These are phyloP conservation scores for Tadarida brasiliensis DNA, from an alignment of 2,797 vertebrate species.

Conservation along the genomic window DNA sequence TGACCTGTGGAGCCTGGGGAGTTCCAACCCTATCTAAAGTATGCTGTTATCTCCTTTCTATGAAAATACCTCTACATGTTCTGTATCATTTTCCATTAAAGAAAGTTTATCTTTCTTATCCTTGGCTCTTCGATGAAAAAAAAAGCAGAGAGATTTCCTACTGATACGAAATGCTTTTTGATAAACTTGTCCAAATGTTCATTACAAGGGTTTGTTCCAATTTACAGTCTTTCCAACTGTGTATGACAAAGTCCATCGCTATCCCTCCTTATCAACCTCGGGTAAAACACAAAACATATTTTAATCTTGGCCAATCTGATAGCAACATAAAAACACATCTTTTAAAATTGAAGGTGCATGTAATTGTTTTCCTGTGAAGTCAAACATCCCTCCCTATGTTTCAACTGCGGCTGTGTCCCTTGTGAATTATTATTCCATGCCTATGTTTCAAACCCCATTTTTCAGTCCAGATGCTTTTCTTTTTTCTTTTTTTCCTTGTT, in stretches of 20 bases:
- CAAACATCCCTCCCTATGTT: background rate
- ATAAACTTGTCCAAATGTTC: conserved; percentile 4
- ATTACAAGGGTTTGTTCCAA: background rate
- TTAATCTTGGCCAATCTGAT: conserved; percentile 2
- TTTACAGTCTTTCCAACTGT: background rate
- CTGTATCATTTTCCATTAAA: background rate
- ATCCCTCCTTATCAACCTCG: background rate
- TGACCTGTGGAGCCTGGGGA: background rate
- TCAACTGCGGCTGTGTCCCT: background rate
- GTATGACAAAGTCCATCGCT: background rate
- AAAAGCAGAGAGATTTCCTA: background rate
- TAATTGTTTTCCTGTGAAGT: background rate
- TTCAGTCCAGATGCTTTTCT: background rate
- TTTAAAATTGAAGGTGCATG: background rate
- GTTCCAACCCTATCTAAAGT: background rate
- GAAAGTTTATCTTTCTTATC: background rate
- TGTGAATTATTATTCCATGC: background rate
- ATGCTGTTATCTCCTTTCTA: background rate
- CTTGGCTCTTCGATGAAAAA: conserved; percentile 1
- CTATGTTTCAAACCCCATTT: background rate
- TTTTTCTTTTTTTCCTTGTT: background rate
- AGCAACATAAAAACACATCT: background rate
- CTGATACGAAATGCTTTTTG: background rate
- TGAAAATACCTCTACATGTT: background rate
- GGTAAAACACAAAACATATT: background rate